Base-by-base conservation (phyloP, 2,888 invertebrate genomes). In the Ochropleura leucogaster region DNA sequence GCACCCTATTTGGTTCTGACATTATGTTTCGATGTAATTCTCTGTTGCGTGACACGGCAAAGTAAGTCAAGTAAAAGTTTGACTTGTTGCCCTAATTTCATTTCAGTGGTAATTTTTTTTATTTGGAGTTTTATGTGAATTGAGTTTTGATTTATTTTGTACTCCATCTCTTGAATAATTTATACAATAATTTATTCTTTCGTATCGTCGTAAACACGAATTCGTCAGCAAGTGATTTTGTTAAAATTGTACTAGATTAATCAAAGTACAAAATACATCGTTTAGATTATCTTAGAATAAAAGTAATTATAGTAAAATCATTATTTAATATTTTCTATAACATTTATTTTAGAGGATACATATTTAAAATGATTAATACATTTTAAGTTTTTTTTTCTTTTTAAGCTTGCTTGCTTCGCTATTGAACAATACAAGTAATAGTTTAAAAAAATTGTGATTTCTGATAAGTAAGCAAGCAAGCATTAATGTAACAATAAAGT, bases 41-140 rank as follows among this genome's bases (percentile, higher is more conserved):
- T 86, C 85, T 79, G 83, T 95, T 90, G 96, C 96, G 96, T 96
- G 96, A 93, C 92, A 86, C 85, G 84, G 86, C 83, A 89, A 93
- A 93, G 94, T 96, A 94, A 95, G 91, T 95, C 95, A 95, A 90
- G 88, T 87, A 87, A 91, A 93, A 93, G 89, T 94, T 94, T 91
- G 93, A 92, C 92, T 94, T 94, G 93, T 93, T 93, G 92, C 91
- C 94, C 94, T 93, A 93, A 95, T 95, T 95, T 94, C 89, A 92
- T 93, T 95, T 93, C 88, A 91, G 85, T 92, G 90, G 91, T 92
- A 89, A 91, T 92, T 94, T 93, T 93, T 62, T 94, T 92, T 90
- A 89, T 92, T 92, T 89, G 86, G 85, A 87, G 90, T 90, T 94
- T 94, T 93, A 93, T 92, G 91, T 90, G 91, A 90, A 91, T 92